These are phyloP conservation scores for Enoplosus armatus DNA, from an alignment of 2,797 vertebrate species.

Conservation along the genomic window DNA sequence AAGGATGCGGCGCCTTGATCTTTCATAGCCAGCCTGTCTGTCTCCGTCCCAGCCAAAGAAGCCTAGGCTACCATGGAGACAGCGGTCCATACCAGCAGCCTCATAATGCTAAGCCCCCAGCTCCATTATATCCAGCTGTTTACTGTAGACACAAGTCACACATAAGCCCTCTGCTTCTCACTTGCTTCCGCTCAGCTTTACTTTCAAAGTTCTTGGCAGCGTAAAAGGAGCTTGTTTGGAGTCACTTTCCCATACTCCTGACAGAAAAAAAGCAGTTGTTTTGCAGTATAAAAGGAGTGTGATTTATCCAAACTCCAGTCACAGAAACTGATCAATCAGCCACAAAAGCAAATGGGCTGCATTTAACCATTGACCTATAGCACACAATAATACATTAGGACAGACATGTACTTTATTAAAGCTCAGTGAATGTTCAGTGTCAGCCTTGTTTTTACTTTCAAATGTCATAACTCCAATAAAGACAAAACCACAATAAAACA, in stretches of 20 bases:
- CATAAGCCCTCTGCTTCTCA: conserved; percentile 53
- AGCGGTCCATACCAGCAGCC: conserved; percentile 58
- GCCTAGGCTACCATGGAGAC: conserved; percentile 47
- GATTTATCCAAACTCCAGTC: neutral
- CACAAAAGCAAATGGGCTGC: neutral
- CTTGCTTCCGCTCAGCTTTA: conserved; percentile 40
- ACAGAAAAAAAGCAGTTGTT: conserved; percentile 16
- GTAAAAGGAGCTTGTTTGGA: conserved; percentile 26
- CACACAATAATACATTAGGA: neutral
- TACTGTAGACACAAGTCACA: conserved; percentile 76
- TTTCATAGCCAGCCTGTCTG: conserved; percentile 77
- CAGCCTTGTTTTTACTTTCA: conserved; percentile 6
- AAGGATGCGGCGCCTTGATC: conserved; percentile 72
- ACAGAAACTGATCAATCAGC: neutral
- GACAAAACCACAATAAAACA: conserved; percentile 31
- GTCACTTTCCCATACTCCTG: neutral
- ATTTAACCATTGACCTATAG: neutral
- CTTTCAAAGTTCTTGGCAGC: conserved; percentile 47
- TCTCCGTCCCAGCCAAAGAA: conserved; percentile 62
- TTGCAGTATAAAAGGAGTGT: neutral
- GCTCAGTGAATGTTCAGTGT: neutral
- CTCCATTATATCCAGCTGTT: conserved; percentile 81
- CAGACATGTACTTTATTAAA: neutral
- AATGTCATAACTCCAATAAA: conserved; percentile 23
- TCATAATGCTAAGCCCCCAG: conserved; percentile 62